Percentiles rank a stretch among this genome's conserved stretches.
Conservation (phyloP, 2,113 vertebrate genomes). For the Vulpes lagopus region DNA sequence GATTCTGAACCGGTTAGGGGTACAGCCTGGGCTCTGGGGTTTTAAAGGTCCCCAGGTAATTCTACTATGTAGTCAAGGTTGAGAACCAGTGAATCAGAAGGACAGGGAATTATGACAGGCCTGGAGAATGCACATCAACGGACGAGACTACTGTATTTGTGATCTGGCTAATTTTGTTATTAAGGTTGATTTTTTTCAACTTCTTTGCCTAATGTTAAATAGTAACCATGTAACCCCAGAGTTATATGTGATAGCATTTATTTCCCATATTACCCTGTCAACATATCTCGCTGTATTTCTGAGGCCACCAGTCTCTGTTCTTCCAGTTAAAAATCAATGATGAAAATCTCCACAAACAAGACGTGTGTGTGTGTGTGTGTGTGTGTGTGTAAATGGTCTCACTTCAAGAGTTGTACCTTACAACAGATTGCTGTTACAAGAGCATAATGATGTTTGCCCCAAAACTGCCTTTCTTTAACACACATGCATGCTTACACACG, state of each 20-base stretch:
- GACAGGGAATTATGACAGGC: not conserved
- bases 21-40: not conserved
- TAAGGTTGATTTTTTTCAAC: constrained; percentile 13
- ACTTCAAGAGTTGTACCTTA: constrained; percentile 13
- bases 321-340: constrained; percentile 29
- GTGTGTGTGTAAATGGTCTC: not conserved
- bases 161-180: constrained; percentile 38
- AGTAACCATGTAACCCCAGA: not conserved
- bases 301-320: not conserved
- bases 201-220: constrained; percentile 41
- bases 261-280: not conserved
- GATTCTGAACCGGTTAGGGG: constrained; percentile 20
- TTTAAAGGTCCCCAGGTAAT: constrained; percentile 58
- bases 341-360: constrained; percentile 7
- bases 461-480: not conserved
- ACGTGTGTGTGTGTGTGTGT: not conserved
- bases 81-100: constrained; percentile 55
- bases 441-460: not conserved
- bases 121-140: constrained; percentile 38
- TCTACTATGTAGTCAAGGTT: constrained; percentile 41
- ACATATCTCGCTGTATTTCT: not conserved
- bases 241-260: not conserved
- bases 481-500: not conserved
- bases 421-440: not conserved
- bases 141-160: constrained; percentile 39